Conservation (phyloP, 2,113 vertebrate genomes). For the Otus sunia region DNA sequence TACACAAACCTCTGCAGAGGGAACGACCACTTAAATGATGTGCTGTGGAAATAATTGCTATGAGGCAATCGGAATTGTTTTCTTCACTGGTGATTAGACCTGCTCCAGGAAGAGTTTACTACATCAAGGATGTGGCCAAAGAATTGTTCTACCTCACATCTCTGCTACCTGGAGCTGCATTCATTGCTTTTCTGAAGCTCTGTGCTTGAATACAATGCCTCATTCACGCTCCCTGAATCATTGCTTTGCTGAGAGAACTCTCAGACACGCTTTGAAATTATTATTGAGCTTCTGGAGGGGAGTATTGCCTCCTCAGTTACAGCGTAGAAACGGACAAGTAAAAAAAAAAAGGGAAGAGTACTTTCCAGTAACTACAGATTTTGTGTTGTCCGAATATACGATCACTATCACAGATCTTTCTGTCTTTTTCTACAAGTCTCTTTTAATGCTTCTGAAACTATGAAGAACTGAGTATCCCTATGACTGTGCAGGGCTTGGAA, state of each 20-base stretch:
- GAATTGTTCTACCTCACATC: background rate
- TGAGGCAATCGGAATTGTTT: background rate
- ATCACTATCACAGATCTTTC: background rate
- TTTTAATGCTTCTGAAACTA: background rate
- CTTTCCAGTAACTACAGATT: background rate
- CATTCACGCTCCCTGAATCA: background rate
- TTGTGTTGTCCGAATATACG: background rate
- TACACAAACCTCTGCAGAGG: background rate
- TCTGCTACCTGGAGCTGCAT: background rate
- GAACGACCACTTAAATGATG: background rate
- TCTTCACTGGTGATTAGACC: background rate
- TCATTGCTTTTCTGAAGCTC: background rate
- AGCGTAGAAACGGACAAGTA: background rate
- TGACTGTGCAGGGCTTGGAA: background rate
- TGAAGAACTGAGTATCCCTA: background rate
- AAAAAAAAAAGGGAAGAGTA: background rate
- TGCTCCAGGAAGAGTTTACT: background rate
- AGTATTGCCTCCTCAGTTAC: background rate
- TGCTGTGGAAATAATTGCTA: background rate
- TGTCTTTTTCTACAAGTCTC: background rate
- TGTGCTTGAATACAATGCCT: background rate
- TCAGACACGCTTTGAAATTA: background rate
- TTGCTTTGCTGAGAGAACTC: background rate
- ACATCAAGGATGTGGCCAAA: background rate
- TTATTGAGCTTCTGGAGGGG: background rate